Conservation (phyloP, 2,113 vertebrate genomes). For the Cygnus atratus region DNA sequence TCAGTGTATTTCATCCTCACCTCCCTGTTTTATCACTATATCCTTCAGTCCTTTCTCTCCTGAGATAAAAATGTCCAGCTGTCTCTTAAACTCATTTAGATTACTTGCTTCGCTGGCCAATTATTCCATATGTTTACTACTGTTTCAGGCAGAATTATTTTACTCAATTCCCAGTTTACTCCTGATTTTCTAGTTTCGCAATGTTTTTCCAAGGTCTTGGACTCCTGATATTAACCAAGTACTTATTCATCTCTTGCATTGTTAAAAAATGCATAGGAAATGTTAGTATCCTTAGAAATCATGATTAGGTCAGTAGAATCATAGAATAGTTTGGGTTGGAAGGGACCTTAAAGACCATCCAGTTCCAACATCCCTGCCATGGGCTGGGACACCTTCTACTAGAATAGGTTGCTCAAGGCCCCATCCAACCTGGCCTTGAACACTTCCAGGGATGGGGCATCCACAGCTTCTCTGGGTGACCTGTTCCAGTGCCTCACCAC, state of each 20-base stretch:
- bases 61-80: conserved; percentile 75
- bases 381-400: too few species aligned
- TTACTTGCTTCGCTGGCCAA: conserved; percentile 74
- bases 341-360: too few species aligned
- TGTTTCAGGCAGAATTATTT: conserved; percentile 68
- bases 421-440: too few species aligned
- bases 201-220: conserved; percentile 16
- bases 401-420: too few species aligned
- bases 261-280: not conserved
- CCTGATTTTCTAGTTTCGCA: conserved; percentile 51
- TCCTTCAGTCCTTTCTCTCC: conserved; percentile 70
- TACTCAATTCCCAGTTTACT: conserved; percentile 63
- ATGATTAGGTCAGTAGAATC: not conserved
- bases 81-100: conserved; percentile 75
- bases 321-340: too few species aligned
- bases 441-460: too few species aligned
- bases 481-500: too few species aligned
- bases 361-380: too few species aligned
- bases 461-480: too few species aligned
- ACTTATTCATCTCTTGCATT: not conserved
- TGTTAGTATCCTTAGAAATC: not conserved
- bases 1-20: conserved; percentile 54
- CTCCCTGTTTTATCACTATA: conserved; percentile 62
- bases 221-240: not conserved
- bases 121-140: conserved; percentile 78